These are phyloP conservation scores for Chromis chromis DNA, from an alignment of 2,797 vertebrate genomes.

Conservation along the genomic window DNA sequence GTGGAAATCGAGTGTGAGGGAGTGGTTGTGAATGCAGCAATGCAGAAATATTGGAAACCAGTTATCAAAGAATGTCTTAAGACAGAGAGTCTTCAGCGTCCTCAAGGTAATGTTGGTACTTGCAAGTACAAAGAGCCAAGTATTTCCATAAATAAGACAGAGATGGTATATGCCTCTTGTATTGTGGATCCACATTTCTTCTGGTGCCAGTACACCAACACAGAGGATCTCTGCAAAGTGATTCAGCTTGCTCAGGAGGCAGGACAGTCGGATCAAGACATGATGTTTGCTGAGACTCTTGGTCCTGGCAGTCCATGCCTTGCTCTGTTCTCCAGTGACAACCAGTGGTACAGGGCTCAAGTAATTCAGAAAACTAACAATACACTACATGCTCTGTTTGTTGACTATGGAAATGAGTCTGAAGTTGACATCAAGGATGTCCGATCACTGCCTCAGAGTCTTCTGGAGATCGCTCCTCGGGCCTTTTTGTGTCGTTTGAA, in stretches of 20 bases:
- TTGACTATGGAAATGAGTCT: slow-evolving; percentile 91
- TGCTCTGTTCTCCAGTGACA: slow-evolving; percentile 84
- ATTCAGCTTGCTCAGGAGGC: slow-evolving; percentile 80
- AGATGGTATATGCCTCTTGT: slow-evolving; percentile 82
- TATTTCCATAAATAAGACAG: slow-evolving; percentile 55
- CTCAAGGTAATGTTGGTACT: slow-evolving; percentile 1
- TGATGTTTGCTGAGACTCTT: slow-evolving; percentile 52
- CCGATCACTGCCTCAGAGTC: slow-evolving; percentile 76
- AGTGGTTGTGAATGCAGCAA: slow-evolving; percentile 76
- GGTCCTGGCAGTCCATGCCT: slow-evolving; percentile 84
- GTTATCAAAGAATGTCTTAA: not conserved
- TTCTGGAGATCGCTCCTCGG: slow-evolving; percentile 83
- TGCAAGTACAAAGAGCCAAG: slow-evolving; percentile 58
- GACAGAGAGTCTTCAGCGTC: not conserved
- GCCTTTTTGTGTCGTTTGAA: slow-evolving; percentile 89
- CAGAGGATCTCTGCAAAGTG: slow-evolving; percentile 33
- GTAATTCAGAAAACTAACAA: slow-evolving; percentile 67
- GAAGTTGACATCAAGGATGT: slow-evolving; percentile 75
- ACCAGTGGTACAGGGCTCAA: slow-evolving; percentile 87
- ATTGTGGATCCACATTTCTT: slow-evolving; percentile 87
- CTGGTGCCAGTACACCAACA: slow-evolving; percentile 87
- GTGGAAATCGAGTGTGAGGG: slow-evolving; percentile 84
- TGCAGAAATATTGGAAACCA: slow-evolving; percentile 82
- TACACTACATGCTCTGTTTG: slow-evolving; percentile 77
- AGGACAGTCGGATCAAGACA: slow-evolving; percentile 60